phyloP scores from a whole-genome alignment of 2,797 vertebrate species.

The Pseudochromis fuscus region DNA sequence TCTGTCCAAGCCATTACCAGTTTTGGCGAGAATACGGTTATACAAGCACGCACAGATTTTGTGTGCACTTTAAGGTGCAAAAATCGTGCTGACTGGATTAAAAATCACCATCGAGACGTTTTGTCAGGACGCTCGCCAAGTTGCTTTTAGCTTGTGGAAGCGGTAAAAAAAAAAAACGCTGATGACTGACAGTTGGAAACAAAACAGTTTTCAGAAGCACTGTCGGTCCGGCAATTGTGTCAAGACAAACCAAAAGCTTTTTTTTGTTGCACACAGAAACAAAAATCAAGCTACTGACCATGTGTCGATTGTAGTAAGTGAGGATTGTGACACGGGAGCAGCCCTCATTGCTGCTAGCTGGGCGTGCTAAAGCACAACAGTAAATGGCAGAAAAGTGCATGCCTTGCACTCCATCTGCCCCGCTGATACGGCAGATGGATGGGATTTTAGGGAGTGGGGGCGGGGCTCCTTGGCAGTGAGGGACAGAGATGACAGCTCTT shows the following conservation, averaged over 20 bases:
- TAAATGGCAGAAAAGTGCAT: constrained; percentile 74
- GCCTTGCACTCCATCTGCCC: constrained; percentile 72
- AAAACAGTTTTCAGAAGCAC: constrained; percentile 6
- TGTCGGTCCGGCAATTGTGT: background rate
- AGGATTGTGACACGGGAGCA: constrained; percentile 48
- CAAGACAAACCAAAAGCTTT: constrained; percentile 6
- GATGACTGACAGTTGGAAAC: constrained; percentile 19
- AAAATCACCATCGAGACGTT: constrained; percentile 38
- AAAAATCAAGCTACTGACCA: constrained; percentile 35
- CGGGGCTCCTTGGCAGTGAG: constrained; percentile 69
- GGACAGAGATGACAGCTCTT: constrained; percentile 77
- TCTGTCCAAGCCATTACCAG: constrained; percentile 68
- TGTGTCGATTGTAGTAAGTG: constrained; percentile 46
- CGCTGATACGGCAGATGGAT: constrained; percentile 80
- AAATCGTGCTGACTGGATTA: constrained; percentile 48
- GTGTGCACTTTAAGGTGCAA: constrained; percentile 61
- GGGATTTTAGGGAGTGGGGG: constrained; percentile 64
- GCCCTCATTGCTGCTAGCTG: constrained; percentile 45
- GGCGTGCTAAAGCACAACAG: constrained; percentile 59
- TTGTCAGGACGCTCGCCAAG: constrained; percentile 40
- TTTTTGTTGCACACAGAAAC: constrained; percentile 33
- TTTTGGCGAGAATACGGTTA: constrained; percentile 55
- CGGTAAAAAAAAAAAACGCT: constrained; percentile 21
- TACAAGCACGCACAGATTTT: constrained; percentile 48
- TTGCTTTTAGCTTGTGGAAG: constrained; percentile 34